Percentiles rank a stretch among this genome's conserved stretches.
phyloP scores from a whole-genome alignment of 2,888 invertebrate species.

The Endomychus coccineus region DNA sequence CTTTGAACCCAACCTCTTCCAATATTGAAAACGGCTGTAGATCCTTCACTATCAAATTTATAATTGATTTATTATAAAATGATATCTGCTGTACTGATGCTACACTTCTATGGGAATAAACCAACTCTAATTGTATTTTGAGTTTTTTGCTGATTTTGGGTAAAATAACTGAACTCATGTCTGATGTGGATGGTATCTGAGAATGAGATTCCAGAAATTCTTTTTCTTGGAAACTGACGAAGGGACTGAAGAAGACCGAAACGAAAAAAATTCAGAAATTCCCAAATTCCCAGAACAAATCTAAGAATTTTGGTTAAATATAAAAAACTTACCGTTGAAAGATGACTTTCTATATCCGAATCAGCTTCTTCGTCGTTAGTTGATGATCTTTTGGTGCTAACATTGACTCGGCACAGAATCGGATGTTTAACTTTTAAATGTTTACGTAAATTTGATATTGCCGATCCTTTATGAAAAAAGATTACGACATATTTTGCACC shows the following conservation, averaged over 20 bases:
- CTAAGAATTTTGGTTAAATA: too few relatives aligned
- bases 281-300: neutral
- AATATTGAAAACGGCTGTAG: slow-evolving; percentile 3
- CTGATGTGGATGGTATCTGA: neutral
- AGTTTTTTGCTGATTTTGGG: neutral
- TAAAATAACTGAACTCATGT: too few relatives aligned
- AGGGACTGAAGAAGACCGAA: neutral
- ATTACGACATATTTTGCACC: slow-evolving; percentile 1
- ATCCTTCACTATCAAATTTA: slow-evolving; percentile 6
- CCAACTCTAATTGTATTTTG: neutral
- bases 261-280: slow-evolving; percentile 3
- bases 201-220: neutral
- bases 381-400: neutral
- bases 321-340: too few relatives aligned
- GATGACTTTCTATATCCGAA: too few relatives aligned
- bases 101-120: neutral
- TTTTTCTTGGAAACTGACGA: neutral
- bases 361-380: too few relatives aligned
- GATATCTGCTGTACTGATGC: neutral
- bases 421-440: slow-evolving; percentile 1
- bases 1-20: slow-evolving; percentile 4
- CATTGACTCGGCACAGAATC: neutral
- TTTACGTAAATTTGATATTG: slow-evolving; percentile 2
- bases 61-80: slow-evolving; percentile 4
- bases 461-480: slow-evolving; percentile 2